Base-by-base conservation (phyloP, 2,888 invertebrate genomes). In the Tetranychus truncatus region DNA sequence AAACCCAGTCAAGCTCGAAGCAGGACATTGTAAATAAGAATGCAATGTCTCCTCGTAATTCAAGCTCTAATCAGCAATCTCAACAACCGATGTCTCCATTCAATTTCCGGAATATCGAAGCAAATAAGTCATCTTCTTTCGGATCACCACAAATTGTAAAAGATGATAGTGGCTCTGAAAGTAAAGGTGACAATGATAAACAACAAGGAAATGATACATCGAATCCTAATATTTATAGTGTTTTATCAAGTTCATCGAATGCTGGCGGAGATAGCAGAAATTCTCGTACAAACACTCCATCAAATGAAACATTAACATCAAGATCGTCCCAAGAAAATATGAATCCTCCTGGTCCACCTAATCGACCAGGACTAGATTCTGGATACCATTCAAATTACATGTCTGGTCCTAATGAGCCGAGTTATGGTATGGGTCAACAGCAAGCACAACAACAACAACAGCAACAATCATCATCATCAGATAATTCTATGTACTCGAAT, bases 1-100 rank as follows among this genome's bases (percentile, higher is more conserved):
- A 55, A 55, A 55, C 11, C 15, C 55, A 55, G 15, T 55, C 55
- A 55, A 55, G 15, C 15, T 15, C 55, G 15, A 55, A 55, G 15
- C 55, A 55, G 7, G 55, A 55, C 15, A 9, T 55, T 55, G 55
- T 55, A 15, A 55, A 55, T 55, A 55, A 55, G 55, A 55, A 55
- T 55, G 55, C 7, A 9, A 55, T 55, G 55, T 55, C 55, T 55
- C 55, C 55, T 55, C 55, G 55, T 15, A 55, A 9, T 15, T 15
- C 73, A 45, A 7, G 20, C 18, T 72, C 72, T 45, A 20, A 72
- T 24, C 74, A 77, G 45, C 74, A 67, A 45, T 71, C 46, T 15
- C 55, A 55, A n/a, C 76, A 76, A 45, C 73, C 74, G 24, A 66
- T 75, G 75, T 74, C 72, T 15, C 71, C 75, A 24, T 69, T 24